Base-by-base conservation (phyloP, 92 coral and sea anemone species). In the Bergia puertoricense region DNA sequence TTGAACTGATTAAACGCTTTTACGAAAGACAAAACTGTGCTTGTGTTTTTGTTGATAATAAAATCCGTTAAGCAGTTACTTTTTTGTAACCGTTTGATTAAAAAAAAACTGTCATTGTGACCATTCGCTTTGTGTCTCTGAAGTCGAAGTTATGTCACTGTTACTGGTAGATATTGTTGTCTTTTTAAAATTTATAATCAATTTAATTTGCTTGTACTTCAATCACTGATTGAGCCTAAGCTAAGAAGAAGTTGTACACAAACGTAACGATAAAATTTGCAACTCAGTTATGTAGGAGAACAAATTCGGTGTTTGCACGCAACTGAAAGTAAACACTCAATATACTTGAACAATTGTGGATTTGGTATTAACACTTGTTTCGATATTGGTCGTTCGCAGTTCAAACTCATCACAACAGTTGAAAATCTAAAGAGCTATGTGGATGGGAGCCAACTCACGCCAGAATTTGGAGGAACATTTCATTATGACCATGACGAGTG, bases 401-500 rank as follows among this genome's bases (percentile, higher is more conserved):
- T 97, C 80, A 95, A 97, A 85, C 91, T 97, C n/a, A 82, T 97
- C 38, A 95, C 99, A 50, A 93, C 99, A 41, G 95, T 97, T 18
- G 97, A 97, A 56, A 96, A 95, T 62, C 91, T 97, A 10, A 91
- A 94, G 89, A 90, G 85, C 59, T 92, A 91, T 88, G 86, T 97
- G 79, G 96, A 97, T 81, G 89, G 90, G 51, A 86, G 93, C 80
- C 99, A 97, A 86, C 90, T 97, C 8, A 96, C 97, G 8, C 94
- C 98, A 20, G 95, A 94, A 77, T 97, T 97, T 82, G 95, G 96
- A 56, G 99, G 99, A 48, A 96, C 93, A 8, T 97, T 97, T 85
- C 89, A 90, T 73, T 97, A 97, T 74, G 98, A 97, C 80, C 99
- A 97, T 81, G 99, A 95, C 65, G 98, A 93, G 73, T 97, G 99